phyloP scores from a whole-genome alignment of 2,113 vertebrate species.

The Pitta sordida region DNA sequence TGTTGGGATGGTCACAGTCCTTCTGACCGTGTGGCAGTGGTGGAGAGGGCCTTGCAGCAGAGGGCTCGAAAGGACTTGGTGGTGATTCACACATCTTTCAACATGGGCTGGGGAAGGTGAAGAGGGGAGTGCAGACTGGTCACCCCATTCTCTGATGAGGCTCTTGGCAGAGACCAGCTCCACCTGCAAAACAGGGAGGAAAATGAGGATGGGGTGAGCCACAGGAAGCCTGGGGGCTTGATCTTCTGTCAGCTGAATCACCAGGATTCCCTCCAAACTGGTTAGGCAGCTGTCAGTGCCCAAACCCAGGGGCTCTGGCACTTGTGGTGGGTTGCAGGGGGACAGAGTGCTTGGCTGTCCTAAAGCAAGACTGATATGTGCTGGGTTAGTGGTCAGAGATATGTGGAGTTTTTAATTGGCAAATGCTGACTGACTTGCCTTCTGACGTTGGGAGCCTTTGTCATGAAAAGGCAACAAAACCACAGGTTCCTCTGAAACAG shows the following conservation, averaged over 20 bases:
- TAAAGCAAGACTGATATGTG: background rate
- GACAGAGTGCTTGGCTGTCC: rapidly evolving
- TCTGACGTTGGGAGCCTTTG: background rate
- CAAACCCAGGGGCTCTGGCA: rapidly evolving
- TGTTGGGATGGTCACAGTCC: rapidly evolving
- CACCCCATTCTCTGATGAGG: rapidly evolving
- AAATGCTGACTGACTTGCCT: background rate
- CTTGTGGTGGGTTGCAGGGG: background rate
- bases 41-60: too few species aligned
- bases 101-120: background rate
- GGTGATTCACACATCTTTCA: background rate
- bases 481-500: background rate
- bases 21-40: rapidly evolving
- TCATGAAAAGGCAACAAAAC: background rate
- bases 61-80: background rate
- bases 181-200: background rate
- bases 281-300: background rate
- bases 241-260: background rate
- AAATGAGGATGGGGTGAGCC: background rate
- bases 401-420: background rate
- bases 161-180: background rate
- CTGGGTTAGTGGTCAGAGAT: background rate
- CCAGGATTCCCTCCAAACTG: background rate
- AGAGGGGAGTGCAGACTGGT: background rate
- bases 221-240: background rate